Evolutionary conservation across 2,888 invertebrate genomes (phyloP), one percentile per base, ranked within the genome.

Genomic region (Agapostemon virescens): DNA sequence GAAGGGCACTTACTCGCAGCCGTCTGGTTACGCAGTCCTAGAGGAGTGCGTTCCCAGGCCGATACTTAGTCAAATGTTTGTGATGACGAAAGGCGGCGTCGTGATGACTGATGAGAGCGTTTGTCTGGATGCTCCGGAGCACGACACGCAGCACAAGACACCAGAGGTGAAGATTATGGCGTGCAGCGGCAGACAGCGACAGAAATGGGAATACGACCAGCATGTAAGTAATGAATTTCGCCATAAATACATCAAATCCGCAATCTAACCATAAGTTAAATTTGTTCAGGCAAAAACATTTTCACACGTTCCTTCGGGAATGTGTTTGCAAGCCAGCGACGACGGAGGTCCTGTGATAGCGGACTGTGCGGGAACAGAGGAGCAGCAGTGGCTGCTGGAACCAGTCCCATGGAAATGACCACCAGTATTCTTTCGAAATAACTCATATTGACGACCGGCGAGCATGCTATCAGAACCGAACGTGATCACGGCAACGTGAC

Each of bases 31-130:
- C 6, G 96, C 97, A 0, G 93, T 94, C 2, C 93, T 96, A 1
- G 95, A 95, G 0, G 92, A 93, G 23, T 98, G 98, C 90, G 94
- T 95, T 55, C 90, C 91, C 33, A 94, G 95, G 40, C 91, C 94
- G 17, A 93, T 94, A 87, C 93, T 95, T 73, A 94, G 95, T 72
- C 96, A 97, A 90, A 94, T 97, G 93, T 94, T 96, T 86, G 95
- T 97, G 4, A 95, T 95, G 92, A 95, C 95, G 0, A 93, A 94
- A 45, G 95, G 95, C 45, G 96, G 96, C 0, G 94, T 94, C 81
- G 93, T 98, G 70, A 97, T 97, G 97, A 96, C 96, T 0, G 97
- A 98, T 89, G 98, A 98, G 91, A 97, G 97, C 11, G 94, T 98
- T 7, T 98, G 98, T 88, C 93, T 98, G 77, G 97, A 98, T 89